Conservation (phyloP, 2,797 vertebrate species). For the Poliocrania exsul region DNA sequence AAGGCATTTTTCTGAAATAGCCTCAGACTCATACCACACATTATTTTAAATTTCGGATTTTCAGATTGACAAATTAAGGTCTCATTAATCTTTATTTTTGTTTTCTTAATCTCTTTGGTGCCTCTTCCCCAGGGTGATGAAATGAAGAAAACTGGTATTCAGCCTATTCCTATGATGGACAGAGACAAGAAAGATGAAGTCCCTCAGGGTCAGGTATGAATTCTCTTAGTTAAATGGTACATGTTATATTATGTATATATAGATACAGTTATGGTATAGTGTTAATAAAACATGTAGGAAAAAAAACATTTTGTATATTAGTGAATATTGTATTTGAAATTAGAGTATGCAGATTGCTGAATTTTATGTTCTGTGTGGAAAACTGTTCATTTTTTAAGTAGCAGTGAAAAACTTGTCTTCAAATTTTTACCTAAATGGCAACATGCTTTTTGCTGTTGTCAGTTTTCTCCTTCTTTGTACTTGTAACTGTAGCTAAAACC, state of each 20-base stretch:
- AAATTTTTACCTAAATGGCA: background rate
- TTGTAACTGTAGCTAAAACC: background rate
- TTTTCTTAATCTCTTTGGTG: background rate
- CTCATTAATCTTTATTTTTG: background rate
- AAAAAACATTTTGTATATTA: background rate
- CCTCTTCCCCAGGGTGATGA: conserved; percentile 89
- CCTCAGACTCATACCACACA: background rate
- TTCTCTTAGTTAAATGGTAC: background rate
- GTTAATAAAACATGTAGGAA: background rate
- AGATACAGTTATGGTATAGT: background rate
- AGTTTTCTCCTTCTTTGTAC: background rate
- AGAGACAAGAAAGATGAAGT: conserved; percentile 95
- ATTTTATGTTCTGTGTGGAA: background rate
- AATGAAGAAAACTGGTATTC: conserved; percentile 97
- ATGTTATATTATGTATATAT: background rate
- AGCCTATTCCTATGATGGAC: conserved; percentile 99
- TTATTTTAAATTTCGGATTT: background rate
- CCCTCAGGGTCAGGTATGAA: conserved; percentile 93
- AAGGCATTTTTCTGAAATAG: background rate
- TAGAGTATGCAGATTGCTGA: background rate
- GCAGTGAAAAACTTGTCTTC: background rate
- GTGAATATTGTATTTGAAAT: background rate
- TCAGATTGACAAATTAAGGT: background rate
- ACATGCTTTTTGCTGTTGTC: background rate
- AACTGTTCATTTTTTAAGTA: background rate